Evolutionary conservation across 2,888 invertebrate genomes (phyloP).

Genomic region (Campoplex nolae): DNA sequence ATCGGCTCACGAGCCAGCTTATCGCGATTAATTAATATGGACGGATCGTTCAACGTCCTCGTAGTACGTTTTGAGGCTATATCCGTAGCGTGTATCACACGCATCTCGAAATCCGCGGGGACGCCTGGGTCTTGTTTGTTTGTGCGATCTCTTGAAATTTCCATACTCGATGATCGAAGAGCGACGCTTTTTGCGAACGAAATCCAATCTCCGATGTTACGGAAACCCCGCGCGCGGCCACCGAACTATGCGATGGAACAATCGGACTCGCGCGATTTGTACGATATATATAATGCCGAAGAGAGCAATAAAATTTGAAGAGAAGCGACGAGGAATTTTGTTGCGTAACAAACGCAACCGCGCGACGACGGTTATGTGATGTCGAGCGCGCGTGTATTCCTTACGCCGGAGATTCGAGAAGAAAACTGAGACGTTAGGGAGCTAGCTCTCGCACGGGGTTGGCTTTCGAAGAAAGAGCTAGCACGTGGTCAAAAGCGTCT

Average conservation of each 20-base stretch:
- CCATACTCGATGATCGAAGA: neutral
- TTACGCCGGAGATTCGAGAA: neutral
- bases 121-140: neutral
- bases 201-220: neutral
- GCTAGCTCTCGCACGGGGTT: conserved; percentile 12
- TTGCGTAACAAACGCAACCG: neutral
- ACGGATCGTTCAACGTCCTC: no score
- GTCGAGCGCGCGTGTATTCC: no score
- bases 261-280: neutral
- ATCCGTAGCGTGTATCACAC: no score
- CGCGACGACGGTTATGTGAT: no score
- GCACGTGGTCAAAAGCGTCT: neutral
- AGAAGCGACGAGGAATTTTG: no score
- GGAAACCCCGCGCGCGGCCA: neutral
- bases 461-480: neutral
- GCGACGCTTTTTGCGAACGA: no score
- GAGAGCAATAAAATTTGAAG: no score
- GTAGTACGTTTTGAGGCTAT: no score
- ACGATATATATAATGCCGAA: no score
- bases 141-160: neutral
- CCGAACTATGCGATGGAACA: no score
- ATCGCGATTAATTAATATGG: no score
- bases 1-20: no score
- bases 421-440: conserved; percentile 13
- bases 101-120: neutral